phyloP scores from a whole-genome alignment of 2,888 invertebrate species.

The Stenoptilia bipunctidactyla region DNA sequence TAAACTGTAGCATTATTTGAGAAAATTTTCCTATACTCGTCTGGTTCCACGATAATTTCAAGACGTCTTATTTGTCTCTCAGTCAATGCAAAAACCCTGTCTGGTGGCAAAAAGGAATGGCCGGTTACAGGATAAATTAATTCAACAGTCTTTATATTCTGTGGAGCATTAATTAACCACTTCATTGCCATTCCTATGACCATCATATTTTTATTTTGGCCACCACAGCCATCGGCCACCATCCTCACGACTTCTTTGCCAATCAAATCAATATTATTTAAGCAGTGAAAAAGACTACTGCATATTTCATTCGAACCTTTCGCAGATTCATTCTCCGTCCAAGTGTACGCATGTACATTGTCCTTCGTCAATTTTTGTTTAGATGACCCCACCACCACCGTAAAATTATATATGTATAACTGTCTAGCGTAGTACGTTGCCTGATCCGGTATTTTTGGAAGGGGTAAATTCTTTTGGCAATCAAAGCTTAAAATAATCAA shows the following conservation, averaged over 20 bases:
- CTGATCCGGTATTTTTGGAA: conserved; percentile 24
- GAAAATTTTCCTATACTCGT: conserved; percentile 3
- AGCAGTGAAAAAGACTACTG: no score
- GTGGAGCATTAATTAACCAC: conserved; percentile 14
- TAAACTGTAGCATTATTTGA: conserved; percentile 14
- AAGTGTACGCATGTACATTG: conserved; percentile 20
- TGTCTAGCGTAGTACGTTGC: conserved; percentile 28
- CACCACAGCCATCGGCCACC: no score
- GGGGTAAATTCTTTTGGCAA: conserved; percentile 10
- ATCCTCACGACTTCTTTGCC: no score
- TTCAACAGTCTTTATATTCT: conserved; percentile 11
- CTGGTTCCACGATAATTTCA: conserved; percentile 15
- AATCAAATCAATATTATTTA: no score
- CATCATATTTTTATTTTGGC: conserved; percentile 16
- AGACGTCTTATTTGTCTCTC: conserved; percentile 16
- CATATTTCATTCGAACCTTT: no score
- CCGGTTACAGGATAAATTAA: conserved; percentile 19
- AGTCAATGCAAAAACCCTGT: conserved; percentile 17
- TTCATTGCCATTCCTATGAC: conserved; percentile 18
- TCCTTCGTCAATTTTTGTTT: conserved; percentile 17
- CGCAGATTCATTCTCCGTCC: no score
- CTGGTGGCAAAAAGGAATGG: conserved; percentile 17
- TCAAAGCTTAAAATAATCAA: background rate
- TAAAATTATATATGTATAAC: conserved; percentile 25
- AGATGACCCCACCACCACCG: conserved; percentile 24